Conservation (phyloP, 2,888 invertebrate genomes). For the Drosophila neotestacea region DNA sequence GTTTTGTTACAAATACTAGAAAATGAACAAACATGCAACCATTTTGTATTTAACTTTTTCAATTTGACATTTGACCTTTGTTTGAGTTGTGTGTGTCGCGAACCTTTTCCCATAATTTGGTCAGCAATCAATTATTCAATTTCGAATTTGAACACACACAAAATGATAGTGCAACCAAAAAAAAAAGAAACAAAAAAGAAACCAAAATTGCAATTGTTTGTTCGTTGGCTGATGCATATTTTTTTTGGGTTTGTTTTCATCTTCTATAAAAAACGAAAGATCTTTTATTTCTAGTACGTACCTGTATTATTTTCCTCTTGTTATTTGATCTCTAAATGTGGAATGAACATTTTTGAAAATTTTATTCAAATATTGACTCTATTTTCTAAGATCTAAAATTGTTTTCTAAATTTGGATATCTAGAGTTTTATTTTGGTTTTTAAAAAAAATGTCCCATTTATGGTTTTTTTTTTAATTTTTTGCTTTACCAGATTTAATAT, state of each 20-base stretch:
- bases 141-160: constrained; percentile 25
- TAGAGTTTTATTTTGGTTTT: constrained; percentile 5
- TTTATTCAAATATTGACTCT: constrained; percentile 28
- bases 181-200: not conserved
- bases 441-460: constrained; percentile 22
- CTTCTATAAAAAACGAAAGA: constrained; percentile 14
- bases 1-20: constrained; percentile 69
- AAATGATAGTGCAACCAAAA: constrained; percentile 37
- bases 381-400: constrained; percentile 44
- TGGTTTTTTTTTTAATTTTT: constrained; percentile 26
- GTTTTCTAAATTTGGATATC: constrained; percentile 4
- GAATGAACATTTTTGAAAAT: constrained; percentile 59
- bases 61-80: constrained; percentile 56
- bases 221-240: constrained; percentile 71
- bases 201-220: constrained; percentile 53
- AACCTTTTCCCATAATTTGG: constrained; percentile 34
- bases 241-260: constrained; percentile 31
- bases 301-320: constrained; percentile 18
- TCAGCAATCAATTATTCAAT: constrained; percentile 26
- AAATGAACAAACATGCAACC: constrained; percentile 79
- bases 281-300: constrained; percentile 12
- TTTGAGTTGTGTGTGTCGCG: constrained; percentile 68
- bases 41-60: constrained; percentile 51
- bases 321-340: constrained; percentile 69
- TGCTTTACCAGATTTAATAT: constrained; percentile 22